Evolutionary conservation across 2,888 invertebrate species (phyloP), one percentile per base, ranked within the genome.

Genomic region (Noctua janthina): DNA sequence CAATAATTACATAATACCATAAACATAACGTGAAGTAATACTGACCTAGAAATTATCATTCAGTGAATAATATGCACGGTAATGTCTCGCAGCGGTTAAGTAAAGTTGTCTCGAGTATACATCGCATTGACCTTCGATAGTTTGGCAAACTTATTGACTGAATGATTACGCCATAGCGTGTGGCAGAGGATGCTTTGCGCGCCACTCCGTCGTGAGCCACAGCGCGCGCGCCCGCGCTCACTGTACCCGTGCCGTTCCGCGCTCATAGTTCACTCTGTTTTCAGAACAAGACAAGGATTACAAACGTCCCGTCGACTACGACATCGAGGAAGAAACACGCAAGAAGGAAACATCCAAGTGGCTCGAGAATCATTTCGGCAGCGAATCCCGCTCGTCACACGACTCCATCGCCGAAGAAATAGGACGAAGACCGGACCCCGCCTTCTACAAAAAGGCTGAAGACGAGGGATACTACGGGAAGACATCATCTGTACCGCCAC

Each of bases 311-410:
- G 95, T 99, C 85, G 98, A 99, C 95, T 98, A 98, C 91, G 98
- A 99, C 92, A 98, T 98, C 91, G 99, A 99, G 93, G 99, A 99
- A 94, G 98, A 99, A 94, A 99, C 99, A 11, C 97, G 99, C 82
- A 99, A 99, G 94, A 98, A 98, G 87, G 99, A 99, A 96, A 99
- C 99, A 0, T 98, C 98, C 85, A 99, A 99, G 95, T 99, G 99
- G 99, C 97, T 99, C 76, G 99, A 99, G 92, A 98, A 98, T 92
- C 99, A 99, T 94, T 99, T 99, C 92, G 99, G 99, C 74, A 98
- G 98, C 93, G 98, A 98, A 85, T 98, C 98, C 3, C 97, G 98
- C 23, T 98, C 98, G 0, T 98, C 98, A 0, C 98, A 98, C 89
- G 98, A 98, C 87, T 98, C 98, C 20, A 96, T 98, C 76, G 97